Conservation (phyloP, 2,888 invertebrate species). For the Acleris cristana region DNA sequence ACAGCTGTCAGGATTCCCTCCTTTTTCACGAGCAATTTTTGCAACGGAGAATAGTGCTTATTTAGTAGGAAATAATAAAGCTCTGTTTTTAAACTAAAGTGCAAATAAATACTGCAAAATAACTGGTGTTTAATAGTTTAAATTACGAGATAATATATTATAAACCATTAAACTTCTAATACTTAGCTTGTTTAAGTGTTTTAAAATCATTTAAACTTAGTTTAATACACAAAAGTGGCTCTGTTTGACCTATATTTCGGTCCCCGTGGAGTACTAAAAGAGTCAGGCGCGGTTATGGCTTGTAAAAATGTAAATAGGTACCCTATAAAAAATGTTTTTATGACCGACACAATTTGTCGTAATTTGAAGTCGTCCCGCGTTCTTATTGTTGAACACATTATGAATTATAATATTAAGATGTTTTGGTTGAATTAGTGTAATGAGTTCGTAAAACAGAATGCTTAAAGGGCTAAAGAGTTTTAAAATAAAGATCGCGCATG, state of each 20-base stretch:
- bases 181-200: too few relatives aligned
- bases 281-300: background rate
- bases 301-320: slow-evolving; percentile 1
- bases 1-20: slow-evolving; percentile 48
- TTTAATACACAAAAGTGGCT: too few relatives aligned
- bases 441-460: too few relatives aligned
- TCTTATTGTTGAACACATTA: background rate
- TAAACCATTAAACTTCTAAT: too few relatives aligned
- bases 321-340: background rate
- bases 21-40: background rate
- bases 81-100: too few relatives aligned
- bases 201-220: too few relatives aligned
- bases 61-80: background rate
- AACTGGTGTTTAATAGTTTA: too few relatives aligned
- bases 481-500: too few relatives aligned
- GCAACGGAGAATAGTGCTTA: background rate
- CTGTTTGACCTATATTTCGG: background rate
- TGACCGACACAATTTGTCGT: background rate
- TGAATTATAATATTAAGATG: background rate
- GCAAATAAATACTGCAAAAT: too few relatives aligned
- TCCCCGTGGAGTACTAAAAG: background rate
- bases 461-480: too few relatives aligned
- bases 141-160: too few relatives aligned
- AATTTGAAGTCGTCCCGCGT: background rate
- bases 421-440: too few relatives aligned